Conservation (phyloP, 2,113 vertebrate genomes). For the Strix uralensis region DNA sequence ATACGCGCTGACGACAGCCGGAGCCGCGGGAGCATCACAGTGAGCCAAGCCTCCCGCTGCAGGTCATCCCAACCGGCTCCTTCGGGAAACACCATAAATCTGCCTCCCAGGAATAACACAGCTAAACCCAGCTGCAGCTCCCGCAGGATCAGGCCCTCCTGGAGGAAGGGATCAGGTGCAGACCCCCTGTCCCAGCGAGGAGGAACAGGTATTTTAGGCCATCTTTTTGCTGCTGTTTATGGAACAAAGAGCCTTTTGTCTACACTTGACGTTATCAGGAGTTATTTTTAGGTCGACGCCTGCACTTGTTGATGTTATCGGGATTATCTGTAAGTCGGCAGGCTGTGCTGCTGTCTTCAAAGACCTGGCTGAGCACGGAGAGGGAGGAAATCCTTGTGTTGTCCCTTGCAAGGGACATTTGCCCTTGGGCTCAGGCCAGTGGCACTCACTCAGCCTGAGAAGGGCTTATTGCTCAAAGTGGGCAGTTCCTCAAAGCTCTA, state of each 20-base stretch:
- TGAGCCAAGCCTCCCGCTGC: background rate
- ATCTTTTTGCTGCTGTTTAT: background rate
- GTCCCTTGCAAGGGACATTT: background rate
- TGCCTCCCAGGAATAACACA: accelerated
- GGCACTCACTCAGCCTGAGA: background rate
- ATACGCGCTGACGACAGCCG: accelerated
- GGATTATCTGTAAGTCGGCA: background rate
- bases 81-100: background rate
- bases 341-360: background rate
- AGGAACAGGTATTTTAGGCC: background rate
- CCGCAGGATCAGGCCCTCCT: background rate
- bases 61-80: background rate
- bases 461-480: background rate
- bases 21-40: background rate
- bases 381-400: constrained; percentile 44
- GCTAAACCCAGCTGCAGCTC: accelerated
- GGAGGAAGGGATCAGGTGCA: background rate
- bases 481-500: background rate
- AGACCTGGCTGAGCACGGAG: background rate
- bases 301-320: constrained; percentile 5
- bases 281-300: constrained; percentile 24
- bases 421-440: background rate
- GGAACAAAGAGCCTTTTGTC: constrained; percentile 51
- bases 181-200: background rate
- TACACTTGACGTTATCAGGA: background rate